These are phyloP conservation scores for Rhincodon typus DNA, from an alignment of 2,797 vertebrate genomes.

Conservation along the genomic window DNA sequence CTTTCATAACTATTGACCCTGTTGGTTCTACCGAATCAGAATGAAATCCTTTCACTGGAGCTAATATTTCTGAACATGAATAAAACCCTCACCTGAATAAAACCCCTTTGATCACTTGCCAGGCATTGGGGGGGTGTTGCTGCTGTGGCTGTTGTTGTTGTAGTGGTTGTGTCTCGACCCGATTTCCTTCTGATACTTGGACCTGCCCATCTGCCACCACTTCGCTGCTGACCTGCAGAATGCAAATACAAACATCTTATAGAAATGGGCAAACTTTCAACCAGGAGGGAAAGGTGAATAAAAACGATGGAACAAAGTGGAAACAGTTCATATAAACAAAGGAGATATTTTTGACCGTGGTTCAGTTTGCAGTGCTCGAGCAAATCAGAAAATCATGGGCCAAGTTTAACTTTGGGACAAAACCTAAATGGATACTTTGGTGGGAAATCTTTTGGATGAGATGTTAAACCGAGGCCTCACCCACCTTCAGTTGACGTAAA, in stretches of 20 bases:
- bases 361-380: neutral
- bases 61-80: neutral
- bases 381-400: neutral
- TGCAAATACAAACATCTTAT: neutral
- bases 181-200: neutral
- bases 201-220: constrained; percentile 66
- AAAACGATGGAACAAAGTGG: too few relatives aligned
- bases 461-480: neutral
- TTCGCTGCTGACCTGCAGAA: constrained; percentile 74
- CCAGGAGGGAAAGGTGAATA: neutral
- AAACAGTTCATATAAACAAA: neutral
- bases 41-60: neutral
- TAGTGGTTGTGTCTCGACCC: neutral
- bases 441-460: neutral
- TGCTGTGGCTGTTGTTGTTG: neutral
- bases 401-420: neutral
- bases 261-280: neutral
- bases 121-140: constrained; percentile 72
- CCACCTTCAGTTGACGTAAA: neutral
- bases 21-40: neutral
- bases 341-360: neutral
- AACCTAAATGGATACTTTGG: neutral
- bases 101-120: constrained; percentile 90
- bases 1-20: neutral
- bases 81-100: constrained; percentile 73